phyloP scores from a whole-genome alignment of 2,113 vertebrate species.

The Maccullochella peelii region DNA sequence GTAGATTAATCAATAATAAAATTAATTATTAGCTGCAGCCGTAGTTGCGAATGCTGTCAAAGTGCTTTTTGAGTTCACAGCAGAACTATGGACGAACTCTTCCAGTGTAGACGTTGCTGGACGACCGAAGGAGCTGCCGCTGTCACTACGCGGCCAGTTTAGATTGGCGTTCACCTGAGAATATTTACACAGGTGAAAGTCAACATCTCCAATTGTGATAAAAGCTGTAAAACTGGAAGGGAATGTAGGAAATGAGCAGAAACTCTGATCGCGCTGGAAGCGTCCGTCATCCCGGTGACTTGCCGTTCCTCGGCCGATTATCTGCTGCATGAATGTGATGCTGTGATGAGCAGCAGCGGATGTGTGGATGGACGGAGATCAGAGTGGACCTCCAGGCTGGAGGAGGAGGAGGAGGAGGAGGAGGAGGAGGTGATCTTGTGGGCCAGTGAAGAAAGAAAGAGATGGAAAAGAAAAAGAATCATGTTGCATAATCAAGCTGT shows the following conservation, averaged over 20 bases:
- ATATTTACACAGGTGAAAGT: background rate
- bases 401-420: conserved; percentile 29
- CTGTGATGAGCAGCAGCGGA: conserved; percentile 59
- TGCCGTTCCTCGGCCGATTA: conserved; percentile 1
- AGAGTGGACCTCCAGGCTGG: conserved; percentile 37
- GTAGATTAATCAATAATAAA: background rate
- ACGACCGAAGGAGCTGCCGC: no score
- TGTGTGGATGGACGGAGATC: conserved; percentile 52
- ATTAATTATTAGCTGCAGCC: background rate
- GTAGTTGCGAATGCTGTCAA: background rate
- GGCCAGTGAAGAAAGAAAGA: conserved; percentile 69
- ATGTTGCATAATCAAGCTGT: conserved; percentile 88
- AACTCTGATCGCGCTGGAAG: conserved; percentile 24
- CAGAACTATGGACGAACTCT: background rate
- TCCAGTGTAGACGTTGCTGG: background rate
- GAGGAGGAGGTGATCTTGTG: conserved; percentile 51
- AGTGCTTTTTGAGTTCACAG: no score
- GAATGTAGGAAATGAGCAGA: conserved; percentile 21
- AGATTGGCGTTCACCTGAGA: background rate
- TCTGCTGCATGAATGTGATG: conserved; percentile 48
- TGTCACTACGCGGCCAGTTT: background rate
- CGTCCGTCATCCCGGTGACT: background rate
- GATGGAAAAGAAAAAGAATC: conserved; percentile 85
- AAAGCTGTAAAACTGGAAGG: background rate
- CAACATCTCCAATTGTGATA: background rate